These are phyloP conservation scores for Morus bassanus DNA, from an alignment of 2,797 vertebrate genomes.

Conservation along the genomic window DNA sequence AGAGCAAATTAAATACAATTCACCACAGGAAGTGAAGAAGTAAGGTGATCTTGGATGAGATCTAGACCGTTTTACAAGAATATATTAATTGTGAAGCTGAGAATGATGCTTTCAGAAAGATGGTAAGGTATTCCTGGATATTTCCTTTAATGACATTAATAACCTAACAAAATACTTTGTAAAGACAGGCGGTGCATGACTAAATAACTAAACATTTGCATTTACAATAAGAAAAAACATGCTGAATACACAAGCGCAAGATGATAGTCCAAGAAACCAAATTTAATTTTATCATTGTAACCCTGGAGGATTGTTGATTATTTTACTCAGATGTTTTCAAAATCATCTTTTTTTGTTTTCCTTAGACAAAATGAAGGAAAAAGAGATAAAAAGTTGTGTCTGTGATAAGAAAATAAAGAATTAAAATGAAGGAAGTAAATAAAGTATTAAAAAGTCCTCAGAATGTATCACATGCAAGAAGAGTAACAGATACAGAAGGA, in stretches of 20 bases:
- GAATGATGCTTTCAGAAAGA: background rate
- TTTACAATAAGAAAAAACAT: background rate
- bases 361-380: background rate
- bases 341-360: background rate
- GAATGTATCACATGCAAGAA: background rate
- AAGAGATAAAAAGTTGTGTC: background rate
- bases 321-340: background rate
- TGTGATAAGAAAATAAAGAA: background rate
- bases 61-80: background rate
- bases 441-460: background rate
- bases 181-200: background rate
- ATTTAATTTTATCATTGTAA: background rate
- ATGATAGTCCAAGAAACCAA: background rate
- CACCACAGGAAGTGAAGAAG: background rate
- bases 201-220: constrained; percentile 24
- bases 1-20: background rate
- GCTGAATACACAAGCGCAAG: background rate
- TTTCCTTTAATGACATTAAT: background rate
- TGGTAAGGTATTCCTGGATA: background rate
- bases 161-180: background rate
- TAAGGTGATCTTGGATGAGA: background rate
- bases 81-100: background rate
- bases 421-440: background rate
- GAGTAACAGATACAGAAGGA: background rate
- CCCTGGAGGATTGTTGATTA: background rate